Evolutionary conservation across 1,140 invertebrate genomes (phyloP), one percentile per base, ranked within the genome.

Genomic region (Polypedilum vanderplanki): DNA sequence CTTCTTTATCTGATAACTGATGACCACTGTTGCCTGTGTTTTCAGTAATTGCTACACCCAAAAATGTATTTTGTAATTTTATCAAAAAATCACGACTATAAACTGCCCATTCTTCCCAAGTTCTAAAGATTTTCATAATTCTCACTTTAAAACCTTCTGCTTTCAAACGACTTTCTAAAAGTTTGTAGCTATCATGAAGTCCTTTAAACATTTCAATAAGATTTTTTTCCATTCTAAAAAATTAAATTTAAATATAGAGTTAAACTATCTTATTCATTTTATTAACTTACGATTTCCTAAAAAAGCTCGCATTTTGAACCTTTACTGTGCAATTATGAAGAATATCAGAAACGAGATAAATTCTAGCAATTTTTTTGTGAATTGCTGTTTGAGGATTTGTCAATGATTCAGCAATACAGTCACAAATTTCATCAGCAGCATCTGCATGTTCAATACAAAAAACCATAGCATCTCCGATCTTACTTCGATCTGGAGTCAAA

Each of bases 401-500:
- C 64, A 98, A 83, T 0, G 93, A 91, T 80, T 96, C 93, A 7
- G 87, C 86, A 76, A 99, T 90, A 81, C 94, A 97, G 77, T 96
- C 93, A 73, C 95, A 92, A 75, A 99, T 95, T 86, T 99, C 97
- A 80, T 97, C 93, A 18, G 94, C 94, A 73, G 96, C 94, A 84
- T 98, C 97, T 20, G 96, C 95, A 85, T 99, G 97, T 81, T 99
- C 97, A 75, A 99, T 93, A 84, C 97, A 99, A 87, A 97, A 99
- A 22, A 98, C 91, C 98, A 99, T 99, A 0, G 91, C 91, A 83
- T 98, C 96, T 15, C 93, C 96, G 76, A 98, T 89, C 83, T 91
- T 93, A 74, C 87, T 83, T 77, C 93, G 87, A 81, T 98, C 93
- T 0, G 96, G 95, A 0, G 90, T 91, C 77, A 99, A 87, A 76